Base-by-base conservation (phyloP, 2,113 vertebrate species). In the Copsychus sechellarum region DNA sequence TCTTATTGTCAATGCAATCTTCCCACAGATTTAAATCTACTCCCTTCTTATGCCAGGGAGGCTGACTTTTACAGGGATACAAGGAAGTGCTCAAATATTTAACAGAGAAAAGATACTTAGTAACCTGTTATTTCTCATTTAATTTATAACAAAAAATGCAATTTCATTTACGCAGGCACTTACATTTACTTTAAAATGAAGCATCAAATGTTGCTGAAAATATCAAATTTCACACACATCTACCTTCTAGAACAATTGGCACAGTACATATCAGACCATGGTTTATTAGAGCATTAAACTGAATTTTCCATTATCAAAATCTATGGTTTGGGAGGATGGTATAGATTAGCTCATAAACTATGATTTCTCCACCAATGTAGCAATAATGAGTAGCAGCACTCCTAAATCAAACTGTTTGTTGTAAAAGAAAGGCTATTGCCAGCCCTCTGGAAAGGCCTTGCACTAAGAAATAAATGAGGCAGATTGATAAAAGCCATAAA, bases 291-390 rank as follows among this genome's bases (percentile, higher is more conserved):
- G 12, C 28, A 85, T 77, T 86, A 83, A 94, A 81, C 40, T 90
- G 56, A 96, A 92, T 25, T 77, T 90, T 47, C 66, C 78, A 71
- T 82, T 92, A 84, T 48, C 62, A 84, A 95, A 96, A 95, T 74
- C 71, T 83, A 31, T 94, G 51, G 54, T 77, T 92, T 82, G 38
- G 69, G 81, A 95, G 33, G 40, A 94, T 64, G 72, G 73, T 53
- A 95, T 40, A 86, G 71, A 92, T 93, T 90, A 94, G n/a, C 43
- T 93, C 69, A 90, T 74, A 96, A 96, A 85, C 51, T 86, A 89
- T 94, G 9, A 90, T 95, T 94, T 78, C 71, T 88, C 54, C 42
- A 64, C 17, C 86, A 76, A 60, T 73, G 78, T 70, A 84, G 45
- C 50, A 81, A 61, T 85, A 71, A 94, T 48, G 12, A 64, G 42